Evolutionary conservation across 2,113 vertebrate species (phyloP), one percentile per base, ranked within the genome.

Genomic region (Poecilia latipinna): DNA sequence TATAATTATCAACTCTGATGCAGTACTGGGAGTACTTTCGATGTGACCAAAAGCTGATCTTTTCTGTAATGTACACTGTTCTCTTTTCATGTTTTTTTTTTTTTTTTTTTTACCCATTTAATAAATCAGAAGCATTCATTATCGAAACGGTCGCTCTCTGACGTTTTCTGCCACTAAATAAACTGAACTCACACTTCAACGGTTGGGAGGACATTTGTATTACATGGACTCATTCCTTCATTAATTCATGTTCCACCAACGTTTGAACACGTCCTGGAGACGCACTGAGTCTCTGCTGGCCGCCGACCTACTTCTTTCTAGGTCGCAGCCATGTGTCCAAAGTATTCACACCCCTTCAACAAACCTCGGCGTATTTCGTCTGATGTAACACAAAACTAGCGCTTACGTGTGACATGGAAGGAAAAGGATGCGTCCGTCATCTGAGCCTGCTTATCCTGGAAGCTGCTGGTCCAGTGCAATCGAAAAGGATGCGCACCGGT

Each of bases 1-100:
- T 57, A 57, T 57, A 57, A n/a, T n/a, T 57, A 79, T 70, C 60
- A 78, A 74, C 68, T 39, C 69, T 83, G 72, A 69, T 87, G 83
- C 82, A 79, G 82, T 87, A 87, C 28, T 87, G 64, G 88, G 74
- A 79, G 78, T 87, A 74, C 80, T 87, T 89, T 87, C 88, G 72
- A 89, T 84, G 88, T 86, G 65, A 83, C 82, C 85, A 86, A 62
- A 80, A 11, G 74, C 82, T 86, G 77, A 80, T 70, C 72, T 77
- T 78, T 85, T 90, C 82, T 85, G 89, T 91, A 88, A 85, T 89
- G 89, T 89, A 82, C 78, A 62, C 85, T 87, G 90, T 61, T 81
- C 73, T 82, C 76, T 81, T 72, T 80, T 84, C 90, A 90, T 90
- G 88, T 2, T 42, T 66, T 13, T 22, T 1, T 91, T 26, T 26